Evolutionary conservation across 2,113 vertebrate genomes (phyloP), one percentile per base, ranked within the genome.

Genomic region (Cromileptes altivelis): DNA sequence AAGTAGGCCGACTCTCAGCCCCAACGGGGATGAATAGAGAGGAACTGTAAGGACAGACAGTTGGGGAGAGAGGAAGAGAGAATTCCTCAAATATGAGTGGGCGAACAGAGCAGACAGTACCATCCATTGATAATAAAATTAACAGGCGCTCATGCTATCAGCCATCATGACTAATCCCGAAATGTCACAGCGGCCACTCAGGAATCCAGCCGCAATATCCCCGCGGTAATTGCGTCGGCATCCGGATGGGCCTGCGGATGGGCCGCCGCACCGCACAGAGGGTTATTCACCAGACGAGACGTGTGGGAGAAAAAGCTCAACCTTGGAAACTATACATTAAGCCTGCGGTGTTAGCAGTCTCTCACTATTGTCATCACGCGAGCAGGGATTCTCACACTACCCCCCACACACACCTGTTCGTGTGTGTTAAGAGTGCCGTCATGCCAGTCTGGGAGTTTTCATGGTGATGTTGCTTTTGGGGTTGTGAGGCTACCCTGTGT

Each of bases 361-460:
- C 84, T 91, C 86, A 90, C 60, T 88, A 85, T 83, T 79, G 81
- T 86, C 58, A 57, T 83, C 86, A 63, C 77, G 77, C 61, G 23
- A 45, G 70, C 75, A 64, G 56, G 10, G 78, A 74, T 92, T 92
- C 91, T 89, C 92, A 94, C 90, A 83, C 86, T 82, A 45, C 81
- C 69, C 80, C 55, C 70, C 40, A 57, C 67, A 75, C 76, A 81
- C 92, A 93, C 91, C 91, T 93, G 91, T 93, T 85, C 79, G 71
- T 81, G 57, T 78, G 83, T 61, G 91, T 55, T 40, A 70, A 70
- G 50, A 55, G 27, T 14, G 21, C 7, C 12, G 50, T 70, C 52
- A 70, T 19, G 50, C 9, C 60, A 62, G 30, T 70, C 83, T 74
- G 85, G 71, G 78, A 68, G 57, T 75, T 76, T 18, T 56, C 17